phyloP scores from a whole-genome alignment of 2,797 vertebrate species.

The Parauchenoglanis punctatus region DNA sequence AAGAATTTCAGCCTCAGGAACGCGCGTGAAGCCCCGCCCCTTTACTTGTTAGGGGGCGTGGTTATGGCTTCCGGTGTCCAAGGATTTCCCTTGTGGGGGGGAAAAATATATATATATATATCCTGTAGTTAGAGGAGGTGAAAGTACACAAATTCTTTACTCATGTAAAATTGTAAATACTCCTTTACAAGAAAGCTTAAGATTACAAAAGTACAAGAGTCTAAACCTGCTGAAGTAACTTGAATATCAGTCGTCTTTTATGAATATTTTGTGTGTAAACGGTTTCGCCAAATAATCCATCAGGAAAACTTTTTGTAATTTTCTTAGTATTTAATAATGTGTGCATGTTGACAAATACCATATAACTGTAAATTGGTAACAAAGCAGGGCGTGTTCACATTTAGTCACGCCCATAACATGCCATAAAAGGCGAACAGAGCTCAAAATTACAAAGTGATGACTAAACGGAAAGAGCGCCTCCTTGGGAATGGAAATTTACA shows the following conservation, averaged over 20 bases:
- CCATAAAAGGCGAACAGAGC: background rate
- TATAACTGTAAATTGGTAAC: background rate
- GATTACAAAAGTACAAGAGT: background rate
- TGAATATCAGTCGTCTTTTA: background rate
- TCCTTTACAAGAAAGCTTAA: background rate
- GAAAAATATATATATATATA: too few relatives aligned
- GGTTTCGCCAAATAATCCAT: background rate
- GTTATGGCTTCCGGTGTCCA: background rate
- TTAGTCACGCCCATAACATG: background rate
- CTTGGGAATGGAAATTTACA: background rate
- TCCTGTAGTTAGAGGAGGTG: background rate
- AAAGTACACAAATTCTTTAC: background rate
- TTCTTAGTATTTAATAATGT: background rate
- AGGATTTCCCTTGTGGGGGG: background rate
- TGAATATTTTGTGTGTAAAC: background rate
- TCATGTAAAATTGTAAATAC: background rate
- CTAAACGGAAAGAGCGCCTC: background rate
- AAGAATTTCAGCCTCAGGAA: slow-evolving; percentile 35
- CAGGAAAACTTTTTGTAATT: background rate
- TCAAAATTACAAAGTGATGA: background rate
- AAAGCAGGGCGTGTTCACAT: background rate
- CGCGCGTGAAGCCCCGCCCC: background rate
- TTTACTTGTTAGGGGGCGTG: background rate
- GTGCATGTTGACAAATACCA: background rate
- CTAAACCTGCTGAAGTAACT: background rate